A percentile compares a stretch with the other conserved stretches of the same genome.
Conservation (phyloP, 2,797 vertebrate genomes). For the Acrossocheilus fasciatus region DNA sequence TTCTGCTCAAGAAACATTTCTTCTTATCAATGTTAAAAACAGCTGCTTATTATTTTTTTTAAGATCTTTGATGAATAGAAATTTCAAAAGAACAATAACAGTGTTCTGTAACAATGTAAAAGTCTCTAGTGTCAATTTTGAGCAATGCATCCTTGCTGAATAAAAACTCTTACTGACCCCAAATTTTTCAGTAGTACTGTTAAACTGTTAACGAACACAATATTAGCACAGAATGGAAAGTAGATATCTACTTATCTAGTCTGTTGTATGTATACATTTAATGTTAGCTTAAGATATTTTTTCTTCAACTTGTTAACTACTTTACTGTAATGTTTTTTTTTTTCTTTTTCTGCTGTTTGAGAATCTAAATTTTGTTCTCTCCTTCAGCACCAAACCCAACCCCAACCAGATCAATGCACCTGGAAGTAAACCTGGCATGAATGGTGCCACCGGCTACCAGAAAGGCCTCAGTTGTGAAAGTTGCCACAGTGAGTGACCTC, state of each 20-base stretch:
- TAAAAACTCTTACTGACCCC: neutral
- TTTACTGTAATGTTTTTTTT: neutral
- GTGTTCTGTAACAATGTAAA: neutral
- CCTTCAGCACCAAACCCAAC: slow-evolving; percentile 91
- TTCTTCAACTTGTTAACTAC: neutral
- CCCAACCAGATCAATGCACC: slow-evolving; percentile 95
- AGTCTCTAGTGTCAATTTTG: neutral
- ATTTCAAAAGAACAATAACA: neutral
- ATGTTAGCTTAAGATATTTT: neutral
- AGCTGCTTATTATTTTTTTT: too few relatives aligned
- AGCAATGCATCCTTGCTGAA: neutral
- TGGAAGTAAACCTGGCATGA: slow-evolving; percentile 91
- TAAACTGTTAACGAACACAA: neutral
- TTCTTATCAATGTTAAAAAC: neutral
- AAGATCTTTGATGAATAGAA: neutral
- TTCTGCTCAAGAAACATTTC: neutral
- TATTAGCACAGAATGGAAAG: neutral
- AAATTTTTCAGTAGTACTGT: neutral
- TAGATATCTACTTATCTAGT: neutral
- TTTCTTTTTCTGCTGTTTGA: neutral
- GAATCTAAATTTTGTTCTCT: neutral
- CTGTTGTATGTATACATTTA: neutral
- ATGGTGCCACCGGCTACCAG: slow-evolving; percentile 90
- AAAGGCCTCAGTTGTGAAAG: slow-evolving; percentile 95
- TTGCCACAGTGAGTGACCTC: slow-evolving; percentile 89